Conservation (phyloP, 1,140 invertebrate genomes). For the Dinothrombium tinctorium region DNA sequence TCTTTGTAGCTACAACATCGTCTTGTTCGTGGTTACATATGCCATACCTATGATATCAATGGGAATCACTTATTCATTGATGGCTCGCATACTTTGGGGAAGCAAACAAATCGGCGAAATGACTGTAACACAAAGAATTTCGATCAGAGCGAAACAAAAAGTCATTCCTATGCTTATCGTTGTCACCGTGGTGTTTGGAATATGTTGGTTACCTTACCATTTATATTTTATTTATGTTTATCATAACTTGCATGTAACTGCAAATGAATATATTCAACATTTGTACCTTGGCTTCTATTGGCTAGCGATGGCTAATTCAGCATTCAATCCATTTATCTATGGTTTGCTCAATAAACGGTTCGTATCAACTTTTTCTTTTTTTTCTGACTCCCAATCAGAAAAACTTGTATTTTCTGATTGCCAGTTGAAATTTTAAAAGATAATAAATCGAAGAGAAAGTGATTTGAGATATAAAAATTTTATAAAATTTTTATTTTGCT, state of each 20-base stretch:
- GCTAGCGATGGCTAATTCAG: conserved; percentile 83
- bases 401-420: too few relatives aligned
- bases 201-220: conserved; percentile 81
- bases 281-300: conserved; percentile 75
- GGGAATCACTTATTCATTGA: conserved; percentile 57
- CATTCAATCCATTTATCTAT: conserved; percentile 87
- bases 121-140: conserved; percentile 38
- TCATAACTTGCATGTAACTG: conserved; percentile 47
- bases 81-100: conserved; percentile 64
- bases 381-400: too few relatives aligned
- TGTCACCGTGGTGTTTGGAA: conserved; percentile 33
- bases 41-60: conserved; percentile 69
- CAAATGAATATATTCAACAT: conserved; percentile 55
- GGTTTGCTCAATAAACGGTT: conserved; percentile 89
- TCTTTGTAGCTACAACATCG: conserved; percentile 51
- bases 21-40: conserved; percentile 65
- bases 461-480: too few relatives aligned
- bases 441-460: too few relatives aligned
- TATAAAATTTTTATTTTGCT: too few relatives aligned
- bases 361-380: too few relatives aligned
- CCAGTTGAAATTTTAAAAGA: too few relatives aligned
- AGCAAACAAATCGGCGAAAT: conserved; percentile 60
- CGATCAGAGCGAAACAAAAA: conserved; percentile 66
- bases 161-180: conserved; percentile 83
- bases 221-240: conserved; percentile 64